Evolutionary conservation across 2,888 invertebrate species (phyloP).

Genomic region (Clepsis dumicolana): DNA sequence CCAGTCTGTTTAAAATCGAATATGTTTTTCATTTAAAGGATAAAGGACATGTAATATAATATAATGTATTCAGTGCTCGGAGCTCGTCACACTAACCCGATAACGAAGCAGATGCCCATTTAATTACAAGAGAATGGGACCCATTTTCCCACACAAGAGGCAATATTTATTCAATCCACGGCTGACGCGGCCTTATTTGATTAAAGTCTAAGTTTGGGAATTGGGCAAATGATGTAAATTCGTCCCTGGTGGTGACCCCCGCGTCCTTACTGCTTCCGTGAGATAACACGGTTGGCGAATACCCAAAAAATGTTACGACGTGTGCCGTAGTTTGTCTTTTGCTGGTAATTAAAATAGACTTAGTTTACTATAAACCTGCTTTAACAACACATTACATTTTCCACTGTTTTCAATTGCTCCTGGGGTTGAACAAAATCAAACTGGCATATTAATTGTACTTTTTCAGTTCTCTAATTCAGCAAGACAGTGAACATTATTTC

Average conservation of each 20-base stretch:
- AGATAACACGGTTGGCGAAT: constrained; percentile 69
- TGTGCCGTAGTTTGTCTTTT: constrained; percentile 56
- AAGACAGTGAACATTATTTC: too few species aligned
- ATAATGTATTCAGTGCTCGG: constrained; percentile 1
- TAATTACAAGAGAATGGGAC: constrained; percentile 25
- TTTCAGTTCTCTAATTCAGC: too few species aligned
- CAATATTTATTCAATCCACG: constrained; percentile 39
- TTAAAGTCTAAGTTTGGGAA: constrained; percentile 49
- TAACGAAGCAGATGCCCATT: constrained; percentile 6
- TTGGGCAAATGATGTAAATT: constrained; percentile 61
- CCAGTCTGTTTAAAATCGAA: background rate
- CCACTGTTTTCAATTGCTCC: too few species aligned
- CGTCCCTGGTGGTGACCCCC: constrained; percentile 51
- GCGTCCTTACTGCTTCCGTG: constrained; percentile 63
- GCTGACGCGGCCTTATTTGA: constrained; percentile 45
- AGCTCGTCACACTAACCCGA: constrained; percentile 3
- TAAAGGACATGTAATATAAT: background rate
- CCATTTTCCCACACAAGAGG: constrained; percentile 19
- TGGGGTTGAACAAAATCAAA: too few species aligned
- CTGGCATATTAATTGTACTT: too few species aligned
- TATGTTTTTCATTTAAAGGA: background rate
- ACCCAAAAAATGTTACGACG: constrained; percentile 60
- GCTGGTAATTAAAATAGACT: constrained; percentile 43
- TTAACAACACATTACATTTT: too few species aligned
- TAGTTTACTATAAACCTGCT: background rate